Conservation (phyloP, 2,888 invertebrate genomes). For the Liodrosophila aerea region DNA sequence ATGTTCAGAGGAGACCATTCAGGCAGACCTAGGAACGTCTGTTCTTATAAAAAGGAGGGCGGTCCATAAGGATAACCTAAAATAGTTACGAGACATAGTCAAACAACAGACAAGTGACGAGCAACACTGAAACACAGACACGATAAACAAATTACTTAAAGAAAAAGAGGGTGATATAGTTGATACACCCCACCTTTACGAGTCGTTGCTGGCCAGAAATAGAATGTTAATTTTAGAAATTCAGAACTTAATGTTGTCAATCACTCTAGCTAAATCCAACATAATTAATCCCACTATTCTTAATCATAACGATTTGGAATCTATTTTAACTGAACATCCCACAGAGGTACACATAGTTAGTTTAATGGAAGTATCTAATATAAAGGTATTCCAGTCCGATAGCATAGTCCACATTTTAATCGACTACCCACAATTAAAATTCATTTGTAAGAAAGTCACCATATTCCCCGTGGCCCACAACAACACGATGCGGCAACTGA, state of each 20-base stretch:
- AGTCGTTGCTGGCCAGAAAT: neutral
- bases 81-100: neutral
- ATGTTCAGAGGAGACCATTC: too few species aligned
- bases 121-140: neutral
- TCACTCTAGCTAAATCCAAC: slow-evolving; percentile 1
- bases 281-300: neutral
- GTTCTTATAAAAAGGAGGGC: too few species aligned
- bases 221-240: neutral
- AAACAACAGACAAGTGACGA: neutral
- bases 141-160: neutral
- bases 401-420: neutral
- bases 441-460: neutral
- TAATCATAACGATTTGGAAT: neutral
- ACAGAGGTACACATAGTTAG: too few species aligned
- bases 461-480: neutral
- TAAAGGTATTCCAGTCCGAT: neutral
- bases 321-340: neutral
- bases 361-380: neutral
- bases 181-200: neutral
- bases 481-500: neutral
- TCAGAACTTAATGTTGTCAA: neutral
- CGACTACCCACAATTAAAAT: neutral
- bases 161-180: too few species aligned
- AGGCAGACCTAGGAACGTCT: slow-evolving; percentile 8
- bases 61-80: too few species aligned